phyloP scores from a whole-genome alignment of 1,140 invertebrate genomes.

The Patella vulgata region DNA sequence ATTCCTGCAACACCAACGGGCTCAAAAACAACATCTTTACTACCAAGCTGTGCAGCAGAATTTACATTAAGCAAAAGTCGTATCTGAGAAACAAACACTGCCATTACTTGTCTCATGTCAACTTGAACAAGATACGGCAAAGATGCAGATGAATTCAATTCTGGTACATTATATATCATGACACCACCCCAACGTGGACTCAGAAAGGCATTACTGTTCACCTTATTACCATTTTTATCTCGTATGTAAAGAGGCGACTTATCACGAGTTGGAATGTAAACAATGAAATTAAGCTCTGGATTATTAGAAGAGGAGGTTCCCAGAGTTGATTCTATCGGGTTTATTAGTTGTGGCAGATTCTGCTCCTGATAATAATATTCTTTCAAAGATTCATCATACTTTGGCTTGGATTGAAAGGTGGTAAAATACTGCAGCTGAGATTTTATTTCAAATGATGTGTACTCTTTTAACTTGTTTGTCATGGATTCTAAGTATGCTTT shows the following conservation, averaged over 20 bases:
- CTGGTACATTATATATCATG: constrained; percentile 66
- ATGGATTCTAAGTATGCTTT: constrained; percentile 81
- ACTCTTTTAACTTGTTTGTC: constrained; percentile 73
- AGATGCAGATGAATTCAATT: constrained; percentile 31
- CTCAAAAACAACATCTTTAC: constrained; percentile 2
- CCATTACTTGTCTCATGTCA: constrained; percentile 75
- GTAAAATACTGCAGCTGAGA: constrained; percentile 81
- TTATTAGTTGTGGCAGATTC: constrained; percentile 70
- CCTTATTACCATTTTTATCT: constrained; percentile 56
- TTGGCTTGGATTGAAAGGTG: constrained; percentile 74
- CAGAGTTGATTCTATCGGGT: constrained; percentile 85
- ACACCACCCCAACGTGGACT: constrained; percentile 90
- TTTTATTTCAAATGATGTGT: constrained; percentile 82
- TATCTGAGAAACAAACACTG: constrained; percentile 82
- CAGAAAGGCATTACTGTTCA: constrained; percentile 77
- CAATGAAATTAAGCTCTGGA: constrained; percentile 84
- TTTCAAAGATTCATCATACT: constrained; percentile 35
- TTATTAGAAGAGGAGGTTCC: constrained; percentile 83
- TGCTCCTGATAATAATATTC: constrained; percentile 55
- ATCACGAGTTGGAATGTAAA: constrained; percentile 81
- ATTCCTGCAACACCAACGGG: constrained; percentile 10
- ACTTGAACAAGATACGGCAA: constrained; percentile 71
- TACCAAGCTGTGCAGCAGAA: constrained; percentile 26
- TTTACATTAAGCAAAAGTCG: constrained; percentile 80
- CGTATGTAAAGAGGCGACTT: constrained; percentile 79